Base-by-base conservation (phyloP, 1,140 invertebrate species). In the Orius laevigatus region DNA sequence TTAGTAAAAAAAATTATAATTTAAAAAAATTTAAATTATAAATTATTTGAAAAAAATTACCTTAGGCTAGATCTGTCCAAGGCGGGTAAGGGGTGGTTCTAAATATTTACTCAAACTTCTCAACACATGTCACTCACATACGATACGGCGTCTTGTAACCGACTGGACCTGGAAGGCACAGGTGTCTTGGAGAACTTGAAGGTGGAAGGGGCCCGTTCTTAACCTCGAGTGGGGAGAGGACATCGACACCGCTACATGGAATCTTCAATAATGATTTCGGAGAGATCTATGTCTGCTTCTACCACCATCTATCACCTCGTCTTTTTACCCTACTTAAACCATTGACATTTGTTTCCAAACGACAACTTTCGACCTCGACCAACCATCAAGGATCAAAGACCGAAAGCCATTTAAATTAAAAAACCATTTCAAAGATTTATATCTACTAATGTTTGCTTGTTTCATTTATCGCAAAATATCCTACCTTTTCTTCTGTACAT, bases 231-330 rank as follows among this genome's bases (percentile, higher is more conserved):
- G 40, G 40, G 40, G 18, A 16, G 40, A 42, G 40, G 40, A 42
- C 40, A 42, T 16, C 40, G 40, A 42, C 40, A 16, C 40, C 40
- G 40, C 12, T 19, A 42, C 40, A 42, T 42, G 40, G 40, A 42
- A 42, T 42, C 40, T 42, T 42, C 40, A 42, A 42, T 42, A 42
- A 42, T 42, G 40, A 42, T 42, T 42, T 42, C 40, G 12, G 12
- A 42, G 40, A 42, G 40, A 42, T 42, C 40, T 42, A 42, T 42
- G 18, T 42, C 25, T 25, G 25, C 25, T 25, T 25, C 25, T 25
- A 25, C 25, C 25, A 25, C 25, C 25, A 25, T 25, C 25, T 25
- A 25, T 25, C 25, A 25, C 25, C 25, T 25, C 25, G 25, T 25
- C 25, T 25, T 25, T 25, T 25, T 25, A 25, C 25, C 25, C 25